Conservation (phyloP, 2,888 invertebrate species). For the Pterobdella sp. region DNA sequence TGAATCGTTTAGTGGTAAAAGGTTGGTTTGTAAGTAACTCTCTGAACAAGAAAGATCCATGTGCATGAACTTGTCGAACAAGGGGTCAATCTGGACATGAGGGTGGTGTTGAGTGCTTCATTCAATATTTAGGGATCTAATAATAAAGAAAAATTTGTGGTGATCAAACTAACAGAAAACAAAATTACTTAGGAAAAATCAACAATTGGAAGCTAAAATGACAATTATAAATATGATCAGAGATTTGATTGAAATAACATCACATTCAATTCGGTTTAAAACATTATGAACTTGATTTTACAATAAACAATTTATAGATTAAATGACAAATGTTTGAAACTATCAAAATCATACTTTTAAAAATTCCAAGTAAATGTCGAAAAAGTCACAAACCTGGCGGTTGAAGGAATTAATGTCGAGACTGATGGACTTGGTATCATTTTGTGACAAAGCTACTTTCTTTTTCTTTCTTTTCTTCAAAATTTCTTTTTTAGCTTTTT, state of each 20-base stretch:
- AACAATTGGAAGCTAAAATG: background rate
- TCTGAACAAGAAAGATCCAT: background rate
- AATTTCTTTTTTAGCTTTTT: background rate
- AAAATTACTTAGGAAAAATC: no score
- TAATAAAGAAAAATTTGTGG: no score
- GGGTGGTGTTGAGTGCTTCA: background rate
- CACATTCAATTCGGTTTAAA: no score
- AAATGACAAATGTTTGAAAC: no score
- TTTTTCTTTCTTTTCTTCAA: slow-evolving; percentile 3
- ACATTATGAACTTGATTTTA: no score
- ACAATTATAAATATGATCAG: background rate
- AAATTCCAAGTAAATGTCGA: background rate
- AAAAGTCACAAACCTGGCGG: background rate
- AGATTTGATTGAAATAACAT: no score
- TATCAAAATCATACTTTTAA: no score
- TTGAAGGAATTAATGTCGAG: background rate
- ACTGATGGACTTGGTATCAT: background rate
- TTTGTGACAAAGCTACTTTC: background rate
- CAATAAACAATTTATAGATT: no score
- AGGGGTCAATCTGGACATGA: background rate
- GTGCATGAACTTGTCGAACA: slow-evolving; percentile 13
- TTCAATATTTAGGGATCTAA: no score
- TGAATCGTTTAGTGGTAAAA: background rate
- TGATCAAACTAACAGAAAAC: no score
- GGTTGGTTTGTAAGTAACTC: background rate